A percentile compares a stretch with the other conserved stretches of the same genome.
phyloP scores from a whole-genome alignment of 2,113 vertebrate genomes.

The Marcusenius ussheri region DNA sequence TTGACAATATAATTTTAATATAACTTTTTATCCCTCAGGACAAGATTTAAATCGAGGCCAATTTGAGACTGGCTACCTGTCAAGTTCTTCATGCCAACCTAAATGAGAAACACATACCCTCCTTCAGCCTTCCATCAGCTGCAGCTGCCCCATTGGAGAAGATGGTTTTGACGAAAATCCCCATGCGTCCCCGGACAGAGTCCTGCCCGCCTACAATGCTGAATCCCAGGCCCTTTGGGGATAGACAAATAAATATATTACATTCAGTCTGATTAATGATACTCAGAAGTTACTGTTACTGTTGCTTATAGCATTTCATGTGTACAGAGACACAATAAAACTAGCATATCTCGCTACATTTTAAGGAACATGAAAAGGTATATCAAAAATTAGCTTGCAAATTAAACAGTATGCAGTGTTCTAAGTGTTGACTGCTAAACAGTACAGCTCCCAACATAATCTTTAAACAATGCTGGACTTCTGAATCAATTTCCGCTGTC shows the following conservation, averaged over 20 bases:
- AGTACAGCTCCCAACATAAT: background rate
- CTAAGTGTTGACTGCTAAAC: background rate
- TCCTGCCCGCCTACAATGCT: constrained; percentile 95
- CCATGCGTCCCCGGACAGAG: constrained; percentile 90
- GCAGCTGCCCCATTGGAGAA: constrained; percentile 86
- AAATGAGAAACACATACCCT: constrained; percentile 63
- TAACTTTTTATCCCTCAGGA: background rate
- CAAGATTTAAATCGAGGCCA: background rate
- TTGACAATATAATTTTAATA: background rate
- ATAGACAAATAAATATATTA: background rate
- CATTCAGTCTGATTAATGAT: background rate
- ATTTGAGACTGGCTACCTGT: background rate
- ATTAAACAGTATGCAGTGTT: background rate
- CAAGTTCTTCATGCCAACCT: background rate
- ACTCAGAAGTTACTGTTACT: background rate
- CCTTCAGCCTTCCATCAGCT: constrained; percentile 88
- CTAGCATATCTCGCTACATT: background rate
- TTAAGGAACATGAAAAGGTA: background rate
- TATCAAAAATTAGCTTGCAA: background rate
- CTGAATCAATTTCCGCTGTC: background rate
- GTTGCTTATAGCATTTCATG: background rate
- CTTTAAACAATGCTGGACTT: background rate
- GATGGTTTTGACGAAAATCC: constrained; percentile 96
- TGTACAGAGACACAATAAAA: background rate
- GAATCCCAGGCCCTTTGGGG: constrained; percentile 81